phyloP scores from a whole-genome alignment of 2,888 invertebrate genomes.

The Cephus pulcher region DNA sequence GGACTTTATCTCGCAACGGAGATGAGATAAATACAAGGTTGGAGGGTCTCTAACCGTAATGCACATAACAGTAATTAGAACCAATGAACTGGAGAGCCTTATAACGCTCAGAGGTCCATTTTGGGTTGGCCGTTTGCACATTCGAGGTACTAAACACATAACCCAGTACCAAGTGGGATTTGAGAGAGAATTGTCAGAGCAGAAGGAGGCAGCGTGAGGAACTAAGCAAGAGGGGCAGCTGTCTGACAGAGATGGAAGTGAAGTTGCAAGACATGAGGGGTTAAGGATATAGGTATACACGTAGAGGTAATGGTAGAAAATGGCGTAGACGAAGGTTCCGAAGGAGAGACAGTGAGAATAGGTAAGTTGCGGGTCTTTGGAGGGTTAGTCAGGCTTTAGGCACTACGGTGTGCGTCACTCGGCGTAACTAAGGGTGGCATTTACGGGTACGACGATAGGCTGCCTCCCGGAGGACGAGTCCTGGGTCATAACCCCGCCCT shows the following conservation, averaged over 20 bases:
- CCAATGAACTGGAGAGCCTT: conserved; percentile 1
- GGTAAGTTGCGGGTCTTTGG: conserved; percentile 28
- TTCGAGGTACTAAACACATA: conserved; percentile 3
- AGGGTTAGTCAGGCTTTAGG: conserved; percentile 36
- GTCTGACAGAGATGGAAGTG: not conserved
- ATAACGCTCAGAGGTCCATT: conserved; percentile 6
- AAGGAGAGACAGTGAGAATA: conserved; percentile 16
- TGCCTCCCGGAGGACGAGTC: conserved; percentile 25
- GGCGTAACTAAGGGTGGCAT: conserved; percentile 37
- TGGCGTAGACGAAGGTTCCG: conserved; percentile 1
- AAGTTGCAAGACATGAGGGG: not conserved
- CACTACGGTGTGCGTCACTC: conserved; percentile 25
- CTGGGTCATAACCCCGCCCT: conserved; percentile 26
- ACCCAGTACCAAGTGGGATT: not conserved
- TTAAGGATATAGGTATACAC: not conserved
- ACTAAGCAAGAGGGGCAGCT: not conserved
- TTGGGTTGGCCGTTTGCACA: conserved; percentile 6
- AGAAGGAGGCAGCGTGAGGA: not conserved
- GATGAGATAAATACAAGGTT: conserved; percentile 9
- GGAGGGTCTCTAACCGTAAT: conserved; percentile 1
- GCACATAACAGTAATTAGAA: conserved; percentile 4
- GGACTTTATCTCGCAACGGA: not conserved
- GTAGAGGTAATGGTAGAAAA: not conserved
- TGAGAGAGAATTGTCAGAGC: not conserved
- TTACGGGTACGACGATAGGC: conserved; percentile 34